These are phyloP conservation scores for Antennarius striatus DNA, from an alignment of 2,113 vertebrate species.

Conservation along the genomic window DNA sequence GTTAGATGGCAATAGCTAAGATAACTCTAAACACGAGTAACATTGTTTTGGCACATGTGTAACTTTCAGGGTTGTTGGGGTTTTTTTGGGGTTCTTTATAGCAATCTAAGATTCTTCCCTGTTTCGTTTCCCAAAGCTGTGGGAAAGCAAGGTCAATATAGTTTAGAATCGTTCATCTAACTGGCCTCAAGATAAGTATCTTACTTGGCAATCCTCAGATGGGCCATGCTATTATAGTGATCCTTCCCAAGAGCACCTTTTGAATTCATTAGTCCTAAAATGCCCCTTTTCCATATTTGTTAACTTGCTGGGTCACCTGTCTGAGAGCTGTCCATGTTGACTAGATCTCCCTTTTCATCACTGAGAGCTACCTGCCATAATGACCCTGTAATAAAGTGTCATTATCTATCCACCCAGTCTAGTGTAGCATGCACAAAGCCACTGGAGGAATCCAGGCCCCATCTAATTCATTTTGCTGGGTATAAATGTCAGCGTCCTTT, in stretches of 20 bases:
- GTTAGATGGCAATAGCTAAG: too few relatives aligned
- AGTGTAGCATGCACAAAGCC: slow-evolving; percentile 71
- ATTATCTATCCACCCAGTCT: slow-evolving; percentile 74
- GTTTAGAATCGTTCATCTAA: slow-evolving; percentile 45
- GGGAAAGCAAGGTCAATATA: slow-evolving; percentile 57
- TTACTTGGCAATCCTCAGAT: slow-evolving; percentile 50
- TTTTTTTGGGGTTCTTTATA: too few relatives aligned
- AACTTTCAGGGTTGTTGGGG: too few relatives aligned
- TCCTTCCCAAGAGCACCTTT: slow-evolving; percentile 64
- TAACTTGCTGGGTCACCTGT: slow-evolving; percentile 73
- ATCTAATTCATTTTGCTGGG: slow-evolving; percentile 75
- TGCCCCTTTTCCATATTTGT: slow-evolving; percentile 74
- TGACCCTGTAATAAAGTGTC: slow-evolving; percentile 76
- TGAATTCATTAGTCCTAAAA: slow-evolving; percentile 74
- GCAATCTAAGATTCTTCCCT: background rate
- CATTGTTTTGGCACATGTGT: too few relatives aligned
- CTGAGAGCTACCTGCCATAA: slow-evolving; percentile 74
- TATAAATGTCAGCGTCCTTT: slow-evolving; percentile 82
- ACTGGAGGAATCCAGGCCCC: slow-evolving; percentile 69
- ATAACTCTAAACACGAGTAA: too few relatives aligned
- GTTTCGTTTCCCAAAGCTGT: slow-evolving; percentile 42
- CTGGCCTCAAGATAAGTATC: slow-evolving; percentile 55
- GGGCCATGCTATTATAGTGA: slow-evolving; percentile 55
- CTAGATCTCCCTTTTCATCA: slow-evolving; percentile 72
- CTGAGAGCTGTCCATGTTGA: slow-evolving; percentile 71